Evolutionary conservation across 2,888 invertebrate species (phyloP).

Genomic region (Geophilus truncorum): DNA sequence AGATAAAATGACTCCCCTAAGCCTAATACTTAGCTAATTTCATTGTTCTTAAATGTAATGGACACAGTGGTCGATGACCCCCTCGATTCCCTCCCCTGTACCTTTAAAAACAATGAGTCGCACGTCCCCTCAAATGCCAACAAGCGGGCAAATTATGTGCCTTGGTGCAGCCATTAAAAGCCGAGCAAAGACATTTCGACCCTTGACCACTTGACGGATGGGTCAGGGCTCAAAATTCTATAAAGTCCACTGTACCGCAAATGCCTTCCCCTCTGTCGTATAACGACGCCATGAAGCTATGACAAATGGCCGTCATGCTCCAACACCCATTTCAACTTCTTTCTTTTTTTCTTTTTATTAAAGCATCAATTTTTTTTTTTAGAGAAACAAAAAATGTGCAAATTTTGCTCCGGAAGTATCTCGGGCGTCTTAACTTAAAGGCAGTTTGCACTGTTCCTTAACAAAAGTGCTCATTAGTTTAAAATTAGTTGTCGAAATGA

Average conservation of each 20-base stretch:
- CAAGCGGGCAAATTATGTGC: background rate
- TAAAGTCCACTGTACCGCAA: background rate
- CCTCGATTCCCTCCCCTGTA: background rate
- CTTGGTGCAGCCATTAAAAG: background rate
- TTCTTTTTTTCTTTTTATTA: background rate
- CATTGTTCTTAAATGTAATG: background rate
- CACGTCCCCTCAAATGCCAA: background rate
- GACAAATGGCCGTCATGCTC: background rate
- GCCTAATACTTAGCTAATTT: too few relatives aligned
- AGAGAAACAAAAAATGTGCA: too few relatives aligned
- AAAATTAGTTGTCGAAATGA: too few relatives aligned
- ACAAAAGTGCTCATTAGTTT: too few relatives aligned
- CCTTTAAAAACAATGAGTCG: slow-evolving; percentile 4
- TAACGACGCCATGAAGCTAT: background rate
- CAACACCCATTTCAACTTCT: background rate
- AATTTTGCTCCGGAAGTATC: too few relatives aligned
- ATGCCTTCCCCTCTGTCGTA: background rate
- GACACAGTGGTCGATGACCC: too few relatives aligned
- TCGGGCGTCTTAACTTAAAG: too few relatives aligned
- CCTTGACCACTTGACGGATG: slow-evolving; percentile 27
- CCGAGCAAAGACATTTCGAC: background rate
- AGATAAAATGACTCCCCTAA: too few relatives aligned
- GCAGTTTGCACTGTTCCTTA: too few relatives aligned
- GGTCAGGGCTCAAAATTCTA: slow-evolving; percentile 25
- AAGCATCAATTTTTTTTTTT: background rate